Percentiles rank a stretch among this genome's conserved stretches.
These are phyloP conservation scores for Drosophila subquinaria DNA, from an alignment of 2,888 invertebrate species.

Conservation along the genomic window DNA sequence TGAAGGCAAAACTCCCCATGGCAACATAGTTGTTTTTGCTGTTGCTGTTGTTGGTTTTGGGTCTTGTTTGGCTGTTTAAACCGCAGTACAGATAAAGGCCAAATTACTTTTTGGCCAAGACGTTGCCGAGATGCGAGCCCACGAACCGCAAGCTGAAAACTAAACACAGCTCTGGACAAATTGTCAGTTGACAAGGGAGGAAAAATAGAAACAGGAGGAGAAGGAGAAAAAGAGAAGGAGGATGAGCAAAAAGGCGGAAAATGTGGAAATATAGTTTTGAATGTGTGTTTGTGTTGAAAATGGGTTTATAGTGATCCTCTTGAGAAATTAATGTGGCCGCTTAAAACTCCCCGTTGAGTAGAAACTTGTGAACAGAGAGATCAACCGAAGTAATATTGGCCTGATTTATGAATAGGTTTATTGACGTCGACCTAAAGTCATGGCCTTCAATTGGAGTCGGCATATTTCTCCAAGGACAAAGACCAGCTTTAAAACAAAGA, in stretches of 20 bases:
- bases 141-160: conserved; percentile 71
- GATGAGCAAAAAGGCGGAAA: conserved; percentile 28
- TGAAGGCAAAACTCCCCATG: conserved; percentile 30
- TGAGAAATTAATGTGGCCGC: conserved; percentile 44
- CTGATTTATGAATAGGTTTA: conserved; percentile 62
- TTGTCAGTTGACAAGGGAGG: conserved; percentile 5
- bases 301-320: conserved; percentile 70
- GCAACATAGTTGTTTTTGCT: conserved; percentile 20
- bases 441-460: conserved; percentile 8
- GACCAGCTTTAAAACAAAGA: too few species aligned
- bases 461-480: conserved; percentile 16
- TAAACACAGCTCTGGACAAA: conserved; percentile 60
- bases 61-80: conserved; percentile 68
- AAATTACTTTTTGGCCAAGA: conserved; percentile 82
- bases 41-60: conserved; percentile 30
- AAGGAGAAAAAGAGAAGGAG: background rate
- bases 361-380: conserved; percentile 29
- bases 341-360: conserved; percentile 18
- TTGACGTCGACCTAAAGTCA: conserved; percentile 40
- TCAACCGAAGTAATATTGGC: conserved; percentile 29
- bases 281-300: conserved; percentile 54
- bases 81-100: conserved; percentile 80
- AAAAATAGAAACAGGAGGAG: background rate
- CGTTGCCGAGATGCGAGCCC: conserved; percentile 63
- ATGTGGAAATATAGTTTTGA: conserved; percentile 52